Evolutionary conservation across 2,888 invertebrate species (phyloP).

Genomic region (Lepidochrysops patricia): DNA sequence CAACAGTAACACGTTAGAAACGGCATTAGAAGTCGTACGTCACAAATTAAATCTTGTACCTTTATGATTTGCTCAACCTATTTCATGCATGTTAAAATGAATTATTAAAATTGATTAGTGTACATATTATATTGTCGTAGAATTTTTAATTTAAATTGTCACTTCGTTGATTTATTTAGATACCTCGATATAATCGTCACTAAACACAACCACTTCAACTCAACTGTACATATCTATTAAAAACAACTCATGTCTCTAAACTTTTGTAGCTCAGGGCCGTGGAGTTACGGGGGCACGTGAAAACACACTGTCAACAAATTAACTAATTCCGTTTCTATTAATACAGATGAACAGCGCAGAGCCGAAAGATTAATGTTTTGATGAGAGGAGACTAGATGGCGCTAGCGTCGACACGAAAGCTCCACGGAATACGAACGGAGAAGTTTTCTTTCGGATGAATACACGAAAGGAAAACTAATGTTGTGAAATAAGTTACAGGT

Average conservation of each 20-base stretch:
- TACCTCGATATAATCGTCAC: not conserved
- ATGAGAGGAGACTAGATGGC: constrained; percentile 11
- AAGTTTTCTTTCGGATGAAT: not conserved
- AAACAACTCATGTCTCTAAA: too few relatives aligned
- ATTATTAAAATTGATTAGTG: not conserved
- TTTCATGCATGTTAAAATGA: not conserved
- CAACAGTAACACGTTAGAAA: not conserved
- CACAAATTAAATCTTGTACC: not conserved
- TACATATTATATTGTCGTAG: not conserved
- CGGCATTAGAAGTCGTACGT: not conserved
- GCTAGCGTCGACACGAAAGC: not conserved
- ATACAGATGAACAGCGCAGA: constrained; percentile 20
- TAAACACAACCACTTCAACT: not conserved
- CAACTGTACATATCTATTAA: too few relatives aligned
- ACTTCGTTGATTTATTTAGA: too few relatives aligned
- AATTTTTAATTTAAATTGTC: not conserved
- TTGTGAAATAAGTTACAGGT: too few relatives aligned
- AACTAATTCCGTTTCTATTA: constrained; percentile 24
- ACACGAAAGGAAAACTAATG: too few relatives aligned
- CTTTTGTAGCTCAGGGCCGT: not conserved
- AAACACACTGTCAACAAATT: constrained; percentile 18
- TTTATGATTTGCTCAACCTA: not conserved
- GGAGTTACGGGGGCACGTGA: not conserved
- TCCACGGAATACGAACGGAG: not conserved
- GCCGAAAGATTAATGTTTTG: not conserved